Conservation (phyloP, 2,888 invertebrate genomes). For the Pinctada fucata region DNA sequence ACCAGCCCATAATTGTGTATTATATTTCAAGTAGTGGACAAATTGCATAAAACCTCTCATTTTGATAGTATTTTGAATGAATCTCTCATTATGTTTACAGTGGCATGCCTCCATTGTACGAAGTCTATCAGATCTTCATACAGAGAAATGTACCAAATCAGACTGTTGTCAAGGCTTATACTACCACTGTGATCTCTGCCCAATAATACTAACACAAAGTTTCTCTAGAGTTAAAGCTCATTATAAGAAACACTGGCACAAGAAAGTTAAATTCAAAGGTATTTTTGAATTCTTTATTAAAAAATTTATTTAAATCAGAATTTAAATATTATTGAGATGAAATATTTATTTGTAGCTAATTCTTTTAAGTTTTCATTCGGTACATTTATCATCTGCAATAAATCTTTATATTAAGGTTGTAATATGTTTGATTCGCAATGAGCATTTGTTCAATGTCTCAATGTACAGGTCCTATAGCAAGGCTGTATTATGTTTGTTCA, state of each 20-base stretch:
- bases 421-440: no score
- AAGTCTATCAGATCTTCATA: constrained; percentile 50
- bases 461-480: no score
- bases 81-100: constrained; percentile 40
- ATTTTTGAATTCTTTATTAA: background rate
- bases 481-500: no score
- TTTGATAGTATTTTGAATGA: background rate
- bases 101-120: constrained; percentile 54
- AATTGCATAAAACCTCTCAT: no score
- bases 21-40: no score
- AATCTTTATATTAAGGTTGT: no score
- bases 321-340: no score
- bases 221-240: constrained; percentile 50
- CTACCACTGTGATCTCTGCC: constrained; percentile 57
- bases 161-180: constrained; percentile 50
- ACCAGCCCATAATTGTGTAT: no score
- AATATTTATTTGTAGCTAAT: no score
- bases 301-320: background rate
- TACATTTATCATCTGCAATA: no score
- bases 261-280: constrained; percentile 57
- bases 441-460: no score
- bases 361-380: no score
- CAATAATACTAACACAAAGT: constrained; percentile 48
- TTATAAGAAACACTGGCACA: constrained; percentile 59
- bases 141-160: constrained; percentile 43